Evolutionary conservation across 2,888 invertebrate genomes (phyloP), one percentile per base, ranked within the genome.

Genomic region (Alentia gelatinosa): DNA sequence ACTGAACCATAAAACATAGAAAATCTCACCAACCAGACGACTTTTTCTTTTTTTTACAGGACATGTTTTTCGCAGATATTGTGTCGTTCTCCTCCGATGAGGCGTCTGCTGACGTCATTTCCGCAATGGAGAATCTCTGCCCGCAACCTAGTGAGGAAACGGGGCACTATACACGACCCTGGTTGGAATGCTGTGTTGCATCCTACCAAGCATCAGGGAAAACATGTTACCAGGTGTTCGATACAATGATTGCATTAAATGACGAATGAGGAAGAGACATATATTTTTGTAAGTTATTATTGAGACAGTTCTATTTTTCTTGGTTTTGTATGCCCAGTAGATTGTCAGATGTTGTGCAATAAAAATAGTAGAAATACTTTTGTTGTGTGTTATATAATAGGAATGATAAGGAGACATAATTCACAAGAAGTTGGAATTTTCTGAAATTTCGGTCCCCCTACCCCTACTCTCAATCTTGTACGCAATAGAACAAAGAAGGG

Each of bases 161-260:
- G 12, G 30, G 90, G n/a, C 90, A 91, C 9, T 79, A 91, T 1
- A 90, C 79, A 35, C 93, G 63, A 63, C 89, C 93, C 1, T 92
- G 92, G 92, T 91, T 94, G n/a, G 94, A 94, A 90, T 94, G 94
- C 90, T 94, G 94, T 91, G 86, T 94, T 19, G 92, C 91, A 75
- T 93, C 94, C 15, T 94, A 93, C 75, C 91, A 40, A 47, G 91
- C 89, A 3, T 30, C 50, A 0, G 84, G 91, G 5, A 92, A 92
- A 19, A 92, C 93, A 12, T 90, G 90, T 12, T 94, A 91, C 89
- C 94, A 94, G 23, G 93, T 94, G 30, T 94, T 94, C 93, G 94
- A 94, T 89, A 94, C 94, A 12, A 91, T 79, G 79, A 79, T 79
- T 39, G 79, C 79, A 23, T 19, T 35, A 19, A 79, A 79, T 39